Evolutionary conservation across 2,797 vertebrate genomes (phyloP).

Genomic region (Glossophaga mutica): DNA sequence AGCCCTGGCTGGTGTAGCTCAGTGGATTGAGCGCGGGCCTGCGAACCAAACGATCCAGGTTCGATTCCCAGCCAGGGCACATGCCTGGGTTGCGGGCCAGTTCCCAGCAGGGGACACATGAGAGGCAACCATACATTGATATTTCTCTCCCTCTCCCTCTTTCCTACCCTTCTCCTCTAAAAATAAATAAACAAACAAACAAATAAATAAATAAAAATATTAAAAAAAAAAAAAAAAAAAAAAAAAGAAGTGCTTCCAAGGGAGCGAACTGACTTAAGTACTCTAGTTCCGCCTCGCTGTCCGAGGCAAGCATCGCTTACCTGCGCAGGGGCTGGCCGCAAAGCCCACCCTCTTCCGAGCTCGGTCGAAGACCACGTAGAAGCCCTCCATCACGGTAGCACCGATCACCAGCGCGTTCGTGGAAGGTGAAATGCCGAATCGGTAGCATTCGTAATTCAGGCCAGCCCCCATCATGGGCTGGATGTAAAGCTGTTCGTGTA

Average conservation of each 20-base stretch:
- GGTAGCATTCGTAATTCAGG: constrained; percentile 89
- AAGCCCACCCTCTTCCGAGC: constrained; percentile 91
- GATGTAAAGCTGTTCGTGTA: constrained; percentile 91
- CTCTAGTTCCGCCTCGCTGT: accelerated
- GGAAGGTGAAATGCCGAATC: constrained; percentile 93
- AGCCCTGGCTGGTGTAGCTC: too few species aligned
- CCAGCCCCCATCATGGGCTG: constrained; percentile 90
- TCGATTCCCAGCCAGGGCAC: too few species aligned
- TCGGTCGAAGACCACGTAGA: constrained; percentile 96
- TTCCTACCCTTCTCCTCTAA: too few species aligned
- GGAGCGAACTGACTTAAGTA: accelerated
- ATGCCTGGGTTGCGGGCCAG: too few species aligned
- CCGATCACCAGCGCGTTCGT: constrained; percentile 92
- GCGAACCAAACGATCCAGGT: too few species aligned
- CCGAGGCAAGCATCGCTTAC: constrained; percentile 76
- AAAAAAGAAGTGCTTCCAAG: not conserved
- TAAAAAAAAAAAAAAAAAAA: too few species aligned
- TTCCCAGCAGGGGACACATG: too few species aligned
- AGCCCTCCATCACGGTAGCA: constrained; percentile 97
- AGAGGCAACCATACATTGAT: too few species aligned
- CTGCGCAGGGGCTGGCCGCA: constrained; percentile 92
- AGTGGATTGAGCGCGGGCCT: too few species aligned
- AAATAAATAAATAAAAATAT: too few species aligned
- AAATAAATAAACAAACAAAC: too few species aligned
- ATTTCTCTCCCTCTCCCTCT: too few species aligned